These are phyloP conservation scores for Drosophila melanosoma DNA, from an alignment of 2,888 invertebrate genomes.

Conservation along the genomic window DNA sequence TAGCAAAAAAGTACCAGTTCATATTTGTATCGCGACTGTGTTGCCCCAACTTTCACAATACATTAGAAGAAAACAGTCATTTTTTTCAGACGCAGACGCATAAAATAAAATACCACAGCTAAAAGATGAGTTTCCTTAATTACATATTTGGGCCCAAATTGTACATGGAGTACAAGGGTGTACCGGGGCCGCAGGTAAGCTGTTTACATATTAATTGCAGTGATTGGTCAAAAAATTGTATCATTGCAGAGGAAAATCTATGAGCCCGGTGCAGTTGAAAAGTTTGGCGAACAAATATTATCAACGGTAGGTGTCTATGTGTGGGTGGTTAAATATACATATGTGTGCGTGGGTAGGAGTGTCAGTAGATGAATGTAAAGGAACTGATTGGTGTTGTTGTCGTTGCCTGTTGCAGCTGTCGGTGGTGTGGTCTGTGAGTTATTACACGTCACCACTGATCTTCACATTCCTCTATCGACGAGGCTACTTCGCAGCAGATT, in stretches of 20 bases:
- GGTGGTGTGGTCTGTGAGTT: conserved; percentile 88
- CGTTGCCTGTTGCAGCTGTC: conserved; percentile 86
- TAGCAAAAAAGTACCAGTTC: conserved; percentile 35
- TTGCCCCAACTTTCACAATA: conserved; percentile 56
- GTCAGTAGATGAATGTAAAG: conserved; percentile 2
- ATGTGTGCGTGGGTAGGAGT: background rate
- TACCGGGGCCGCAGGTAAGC: conserved; percentile 86
- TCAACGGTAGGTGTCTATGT: conserved; percentile 82
- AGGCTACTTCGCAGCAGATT: conserved; percentile 87
- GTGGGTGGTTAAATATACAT: background rate
- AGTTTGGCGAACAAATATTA: conserved; percentile 90
- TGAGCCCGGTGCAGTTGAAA: conserved; percentile 89
- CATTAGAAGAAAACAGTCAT: conserved; percentile 32
- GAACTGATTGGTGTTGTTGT: conserved; percentile 1
- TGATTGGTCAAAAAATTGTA: conserved; percentile 6
- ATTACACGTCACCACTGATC: conserved; percentile 91
- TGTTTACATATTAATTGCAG: background rate
- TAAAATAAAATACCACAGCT: conserved; percentile 23
- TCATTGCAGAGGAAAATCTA: conserved; percentile 87
- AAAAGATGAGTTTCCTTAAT: conserved; percentile 84
- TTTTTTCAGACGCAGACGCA: conserved; percentile 35
- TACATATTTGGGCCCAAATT: conserved; percentile 90
- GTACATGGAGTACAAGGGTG: conserved; percentile 88
- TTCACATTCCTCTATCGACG: conserved; percentile 89
- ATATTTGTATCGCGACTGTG: conserved; percentile 29